These are phyloP conservation scores for Brenthis daphne DNA, from an alignment of 2,888 invertebrate genomes.

Conservation along the genomic window DNA sequence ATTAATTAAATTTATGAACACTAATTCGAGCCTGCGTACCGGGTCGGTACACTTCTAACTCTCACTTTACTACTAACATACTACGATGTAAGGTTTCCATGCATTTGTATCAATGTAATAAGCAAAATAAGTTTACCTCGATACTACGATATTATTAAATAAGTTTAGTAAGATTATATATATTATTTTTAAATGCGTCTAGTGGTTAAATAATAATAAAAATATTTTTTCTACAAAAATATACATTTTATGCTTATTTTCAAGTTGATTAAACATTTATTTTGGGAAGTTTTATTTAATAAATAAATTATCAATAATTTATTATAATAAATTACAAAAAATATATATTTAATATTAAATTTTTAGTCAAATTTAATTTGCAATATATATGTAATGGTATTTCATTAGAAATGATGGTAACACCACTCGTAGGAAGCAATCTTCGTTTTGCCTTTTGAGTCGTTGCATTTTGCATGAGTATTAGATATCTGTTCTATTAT, in stretches of 20 bases:
- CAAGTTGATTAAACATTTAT: too few species aligned
- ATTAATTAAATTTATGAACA: slow-evolving; percentile 50
- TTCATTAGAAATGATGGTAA: slow-evolving; percentile 26
- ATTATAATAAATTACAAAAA: too few species aligned
- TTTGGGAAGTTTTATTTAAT: too few species aligned
- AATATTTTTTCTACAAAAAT: too few species aligned
- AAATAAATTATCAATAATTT: too few species aligned
- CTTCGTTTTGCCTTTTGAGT: slow-evolving; percentile 43
- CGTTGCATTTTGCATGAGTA: slow-evolving; percentile 50
- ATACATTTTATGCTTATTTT: too few species aligned
- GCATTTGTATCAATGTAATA: not conserved
- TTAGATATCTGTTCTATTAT: slow-evolving; percentile 46
- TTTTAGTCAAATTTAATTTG: too few species aligned
- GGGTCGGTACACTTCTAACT: slow-evolving; percentile 67
- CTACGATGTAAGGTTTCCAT: slow-evolving; percentile 45
- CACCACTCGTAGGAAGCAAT: slow-evolving; percentile 42
- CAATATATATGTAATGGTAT: not conserved
- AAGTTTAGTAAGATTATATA: too few species aligned
- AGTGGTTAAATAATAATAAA: too few species aligned
- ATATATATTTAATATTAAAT: too few species aligned
- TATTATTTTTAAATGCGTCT: too few species aligned
- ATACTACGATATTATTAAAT: too few species aligned
- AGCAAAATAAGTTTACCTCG: not conserved
- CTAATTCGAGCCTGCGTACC: slow-evolving; percentile 50
- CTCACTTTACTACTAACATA: slow-evolving; percentile 73